Conservation (phyloP, 2,888 invertebrate genomes). For the Cheilosia vulpina region DNA sequence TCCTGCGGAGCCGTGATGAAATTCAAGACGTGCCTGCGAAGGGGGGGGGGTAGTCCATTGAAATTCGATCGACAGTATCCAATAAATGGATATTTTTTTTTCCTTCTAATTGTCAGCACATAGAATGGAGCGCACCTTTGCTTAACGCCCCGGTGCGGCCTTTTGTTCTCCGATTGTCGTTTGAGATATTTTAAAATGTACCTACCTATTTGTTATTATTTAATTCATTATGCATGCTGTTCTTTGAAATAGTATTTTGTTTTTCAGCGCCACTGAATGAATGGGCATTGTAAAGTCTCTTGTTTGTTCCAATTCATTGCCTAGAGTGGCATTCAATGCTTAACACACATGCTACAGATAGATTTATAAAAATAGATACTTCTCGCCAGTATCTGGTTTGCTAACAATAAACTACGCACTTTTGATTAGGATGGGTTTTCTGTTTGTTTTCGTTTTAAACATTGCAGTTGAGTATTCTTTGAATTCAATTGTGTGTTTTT, state of each 20-base stretch:
- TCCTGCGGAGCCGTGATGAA: constrained; percentile 32
- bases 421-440: constrained; percentile 1
- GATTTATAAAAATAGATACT: constrained; percentile 52
- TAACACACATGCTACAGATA: constrained; percentile 34
- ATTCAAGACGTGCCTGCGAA: constrained; percentile 33
- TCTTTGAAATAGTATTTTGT: neutral
- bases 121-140: constrained; percentile 8
- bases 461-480: constrained; percentile 17
- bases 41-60: constrained; percentile 5
- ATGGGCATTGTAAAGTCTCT: neutral
- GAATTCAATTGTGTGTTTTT: constrained; percentile 15
- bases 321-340: constrained; percentile 19
- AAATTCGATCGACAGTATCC: constrained; percentile 50
- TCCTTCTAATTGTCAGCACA: constrained; percentile 12
- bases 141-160: constrained; percentile 30
- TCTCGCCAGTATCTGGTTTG: constrained; percentile 14
- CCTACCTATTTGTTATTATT: constrained; percentile 3
- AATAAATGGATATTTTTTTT: constrained; percentile 1
- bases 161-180: constrained; percentile 1
- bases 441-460: constrained; percentile 1
- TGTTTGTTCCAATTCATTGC: constrained; percentile 1
- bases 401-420: constrained; percentile 32
- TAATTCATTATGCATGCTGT: constrained; percentile 31
- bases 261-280: neutral
- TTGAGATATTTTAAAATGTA: constrained; percentile 3